Percentiles rank a stretch among this genome's conserved stretches.
Conservation (phyloP, 2,888 invertebrate species). For the Noctua pronuba region DNA sequence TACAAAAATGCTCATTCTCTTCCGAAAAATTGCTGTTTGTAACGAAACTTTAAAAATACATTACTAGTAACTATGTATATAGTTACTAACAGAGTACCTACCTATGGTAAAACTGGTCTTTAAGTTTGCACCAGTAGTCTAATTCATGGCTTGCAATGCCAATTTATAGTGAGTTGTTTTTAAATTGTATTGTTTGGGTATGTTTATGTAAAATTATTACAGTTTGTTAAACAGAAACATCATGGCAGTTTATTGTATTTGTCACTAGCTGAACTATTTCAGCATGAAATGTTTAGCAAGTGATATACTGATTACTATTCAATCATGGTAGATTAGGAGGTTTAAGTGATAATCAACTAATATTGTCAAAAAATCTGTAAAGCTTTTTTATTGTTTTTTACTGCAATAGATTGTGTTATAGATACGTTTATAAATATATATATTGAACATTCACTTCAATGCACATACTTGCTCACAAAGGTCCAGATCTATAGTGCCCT, state of each 20-base stretch:
- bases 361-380: background rate
- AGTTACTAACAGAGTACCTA: background rate
- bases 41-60: background rate
- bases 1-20: background rate
- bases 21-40: background rate
- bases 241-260: background rate
- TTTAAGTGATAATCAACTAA: background rate
- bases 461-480: conserved; percentile 97
- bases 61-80: background rate
- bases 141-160: background rate
- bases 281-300: background rate
- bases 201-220: background rate
- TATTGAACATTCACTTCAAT: conserved; percentile 41
- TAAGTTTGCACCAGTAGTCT: background rate
- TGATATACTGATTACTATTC: background rate
- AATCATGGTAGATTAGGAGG: background rate
- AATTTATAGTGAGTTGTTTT: background rate
- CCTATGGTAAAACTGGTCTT: background rate
- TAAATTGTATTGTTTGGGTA: background rate
- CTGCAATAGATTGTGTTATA: background rate
- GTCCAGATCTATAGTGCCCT: conserved; percentile 97
- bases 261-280: background rate
- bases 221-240: background rate
- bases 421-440: background rate
- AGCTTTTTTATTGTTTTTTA: background rate